Evolutionary conservation across 2,113 vertebrate genomes (phyloP).

Genomic region (Lophius piscatorius): DNA sequence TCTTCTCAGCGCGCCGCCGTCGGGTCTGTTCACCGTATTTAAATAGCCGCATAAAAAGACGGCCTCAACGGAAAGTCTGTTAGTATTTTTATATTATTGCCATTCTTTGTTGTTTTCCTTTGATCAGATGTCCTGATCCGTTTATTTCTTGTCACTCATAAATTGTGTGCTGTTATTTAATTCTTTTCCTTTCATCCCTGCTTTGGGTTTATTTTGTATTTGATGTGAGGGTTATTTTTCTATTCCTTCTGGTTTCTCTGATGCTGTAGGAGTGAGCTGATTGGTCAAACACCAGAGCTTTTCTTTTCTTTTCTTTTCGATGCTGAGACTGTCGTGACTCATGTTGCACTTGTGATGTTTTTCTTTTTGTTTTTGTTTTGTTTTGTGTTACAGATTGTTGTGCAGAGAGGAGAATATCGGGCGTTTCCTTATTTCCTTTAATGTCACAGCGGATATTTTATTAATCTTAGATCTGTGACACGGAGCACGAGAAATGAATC

Average conservation of each 20-base stretch:
- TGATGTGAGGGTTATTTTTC: conserved; percentile 30
- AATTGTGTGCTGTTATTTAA: conserved; percentile 64
- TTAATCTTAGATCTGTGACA: conserved; percentile 72
- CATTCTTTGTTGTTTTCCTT: conserved; percentile 41
- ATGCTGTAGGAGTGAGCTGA: conserved; percentile 72
- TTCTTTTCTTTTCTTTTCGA: conserved; percentile 29
- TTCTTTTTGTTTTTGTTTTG: conserved; percentile 42
- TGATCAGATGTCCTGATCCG: conserved; percentile 54
- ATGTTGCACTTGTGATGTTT: conserved; percentile 78
- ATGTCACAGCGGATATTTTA: conserved; percentile 66
- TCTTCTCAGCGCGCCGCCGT: conserved; percentile 29
- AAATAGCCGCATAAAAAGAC: conserved; percentile 30
- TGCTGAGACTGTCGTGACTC: conserved; percentile 71
- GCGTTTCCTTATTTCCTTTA: conserved; percentile 56
- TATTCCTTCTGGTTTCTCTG: conserved; percentile 46
- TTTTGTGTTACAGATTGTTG: conserved; percentile 60
- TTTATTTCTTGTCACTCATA: conserved; percentile 60
- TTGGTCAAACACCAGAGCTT: conserved; percentile 55
- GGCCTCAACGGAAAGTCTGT: conserved; percentile 45
- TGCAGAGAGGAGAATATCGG: conserved; percentile 54
- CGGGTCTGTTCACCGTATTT: conserved; percentile 39
- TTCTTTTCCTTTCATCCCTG: conserved; percentile 4
- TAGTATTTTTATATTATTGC: conserved; percentile 56
- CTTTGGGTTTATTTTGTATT: conserved; percentile 34
- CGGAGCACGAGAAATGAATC: conserved; percentile 63